phyloP scores from a whole-genome alignment of 2,888 invertebrate species.

The Trichacis sp. region DNA sequence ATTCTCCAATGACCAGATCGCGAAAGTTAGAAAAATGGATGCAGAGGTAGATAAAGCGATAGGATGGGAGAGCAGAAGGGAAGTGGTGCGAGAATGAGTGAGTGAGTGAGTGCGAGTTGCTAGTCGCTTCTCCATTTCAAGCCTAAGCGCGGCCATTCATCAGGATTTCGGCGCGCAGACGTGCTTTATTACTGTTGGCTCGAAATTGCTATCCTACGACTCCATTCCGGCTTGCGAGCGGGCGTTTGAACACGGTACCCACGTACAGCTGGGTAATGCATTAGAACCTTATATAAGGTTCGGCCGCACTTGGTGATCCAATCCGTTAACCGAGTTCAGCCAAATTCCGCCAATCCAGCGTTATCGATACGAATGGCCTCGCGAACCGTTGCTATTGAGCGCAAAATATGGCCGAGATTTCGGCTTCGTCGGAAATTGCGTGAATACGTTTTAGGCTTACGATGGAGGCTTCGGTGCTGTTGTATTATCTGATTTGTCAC shows the following conservation, averaged over 20 bases:
- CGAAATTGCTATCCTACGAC: constrained; percentile 70
- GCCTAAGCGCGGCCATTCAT: constrained; percentile 70
- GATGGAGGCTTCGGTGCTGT: background rate
- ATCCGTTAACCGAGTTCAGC: constrained; percentile 60
- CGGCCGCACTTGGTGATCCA: constrained; percentile 55
- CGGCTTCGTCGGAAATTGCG: constrained; percentile 32
- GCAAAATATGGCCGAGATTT: constrained; percentile 38
- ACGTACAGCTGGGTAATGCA: constrained; percentile 59
- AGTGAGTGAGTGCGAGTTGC: constrained; percentile 62
- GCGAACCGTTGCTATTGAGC: constrained; percentile 36
- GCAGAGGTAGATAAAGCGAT: constrained; percentile 31
- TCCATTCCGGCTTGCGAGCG: constrained; percentile 60
- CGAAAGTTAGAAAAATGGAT: constrained; percentile 20
- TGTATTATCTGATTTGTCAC: background rate
- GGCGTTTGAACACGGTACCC: constrained; percentile 21
- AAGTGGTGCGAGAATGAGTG: constrained; percentile 46
- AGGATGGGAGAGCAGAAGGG: constrained; percentile 32
- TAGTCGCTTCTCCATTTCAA: constrained; percentile 70
- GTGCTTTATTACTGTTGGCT: constrained; percentile 69
- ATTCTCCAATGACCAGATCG: too few relatives aligned
- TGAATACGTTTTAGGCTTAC: constrained; percentile 28
- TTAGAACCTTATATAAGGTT: constrained; percentile 63
- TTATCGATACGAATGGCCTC: constrained; percentile 45
- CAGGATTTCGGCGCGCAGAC: constrained; percentile 66
- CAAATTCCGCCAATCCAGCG: constrained; percentile 50